Evolutionary conservation across 2,888 invertebrate species (phyloP).

Genomic region (Acleris emargana): DNA sequence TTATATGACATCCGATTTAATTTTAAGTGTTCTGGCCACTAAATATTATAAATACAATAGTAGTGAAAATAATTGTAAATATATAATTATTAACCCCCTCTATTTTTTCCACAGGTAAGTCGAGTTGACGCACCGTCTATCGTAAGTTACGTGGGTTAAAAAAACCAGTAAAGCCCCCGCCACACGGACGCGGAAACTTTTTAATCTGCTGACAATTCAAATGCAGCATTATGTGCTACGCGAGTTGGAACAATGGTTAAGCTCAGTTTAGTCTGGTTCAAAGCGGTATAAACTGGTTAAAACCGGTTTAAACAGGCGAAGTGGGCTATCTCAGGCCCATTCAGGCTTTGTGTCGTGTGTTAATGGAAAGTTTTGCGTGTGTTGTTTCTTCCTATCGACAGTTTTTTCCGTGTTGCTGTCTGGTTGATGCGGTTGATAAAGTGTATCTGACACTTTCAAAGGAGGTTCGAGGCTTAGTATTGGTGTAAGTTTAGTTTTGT

Average conservation of each 20-base stretch:
- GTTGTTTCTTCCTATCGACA: conserved; percentile 41
- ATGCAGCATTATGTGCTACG: conserved; percentile 41
- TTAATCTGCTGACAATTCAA: conserved; percentile 45
- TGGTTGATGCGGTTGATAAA: conserved; percentile 25
- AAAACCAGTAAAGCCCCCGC: conserved; percentile 41
- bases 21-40: too few species aligned
- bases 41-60: too few species aligned
- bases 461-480: conserved; percentile 18
- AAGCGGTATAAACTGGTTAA: conserved; percentile 34
- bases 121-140: conserved; percentile 4
- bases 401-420: conserved; percentile 35
- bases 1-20: too few species aligned
- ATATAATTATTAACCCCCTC: background rate
- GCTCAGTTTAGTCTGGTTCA: conserved; percentile 36
- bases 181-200: conserved; percentile 47
- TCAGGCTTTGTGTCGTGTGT: conserved; percentile 36
- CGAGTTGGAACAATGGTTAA: conserved; percentile 38
- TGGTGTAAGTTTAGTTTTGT: too few species aligned
- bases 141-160: conserved; percentile 20
- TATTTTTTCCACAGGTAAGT: conserved; percentile 32
- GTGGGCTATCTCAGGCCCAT: conserved; percentile 43
- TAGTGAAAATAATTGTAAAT: background rate
- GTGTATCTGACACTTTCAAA: conserved; percentile 25
- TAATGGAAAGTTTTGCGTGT: conserved; percentile 43
- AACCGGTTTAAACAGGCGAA: conserved; percentile 43